Evolutionary conservation across 2,888 invertebrate species (phyloP).

Genomic region (Nomada flava): DNA sequence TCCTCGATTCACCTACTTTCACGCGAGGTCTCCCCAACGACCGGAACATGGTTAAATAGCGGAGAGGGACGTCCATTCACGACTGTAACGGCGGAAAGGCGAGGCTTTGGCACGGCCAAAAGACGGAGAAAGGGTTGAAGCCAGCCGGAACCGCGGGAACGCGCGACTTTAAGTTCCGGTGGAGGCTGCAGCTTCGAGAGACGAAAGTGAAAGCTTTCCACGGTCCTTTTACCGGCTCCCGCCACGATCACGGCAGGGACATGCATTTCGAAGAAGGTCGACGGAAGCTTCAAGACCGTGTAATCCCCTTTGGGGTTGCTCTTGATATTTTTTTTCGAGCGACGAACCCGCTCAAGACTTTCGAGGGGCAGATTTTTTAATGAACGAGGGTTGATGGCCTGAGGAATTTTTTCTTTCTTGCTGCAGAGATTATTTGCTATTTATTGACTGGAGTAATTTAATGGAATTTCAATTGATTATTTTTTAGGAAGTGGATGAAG

Average conservation of each 20-base stretch:
- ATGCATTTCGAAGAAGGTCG: slow-evolving; percentile 62
- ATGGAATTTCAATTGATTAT: too few relatives aligned
- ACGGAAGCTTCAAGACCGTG: slow-evolving; percentile 31
- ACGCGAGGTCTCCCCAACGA: not conserved
- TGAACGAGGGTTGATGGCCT: slow-evolving; percentile 41
- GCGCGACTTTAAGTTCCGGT: slow-evolving; percentile 49
- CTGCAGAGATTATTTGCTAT: too few relatives aligned
- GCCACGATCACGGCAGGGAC: slow-evolving; percentile 53
- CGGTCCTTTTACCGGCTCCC: slow-evolving; percentile 55
- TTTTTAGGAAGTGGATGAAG: too few relatives aligned
- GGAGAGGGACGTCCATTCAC: slow-evolving; percentile 32
- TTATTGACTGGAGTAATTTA: too few relatives aligned
- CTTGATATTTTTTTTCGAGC: slow-evolving; percentile 52
- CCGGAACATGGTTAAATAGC: slow-evolving; percentile 36
- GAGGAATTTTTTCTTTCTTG: not conserved
- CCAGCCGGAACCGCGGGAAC: slow-evolving; percentile 21
- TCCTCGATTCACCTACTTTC: not conserved
- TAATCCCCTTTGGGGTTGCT: slow-evolving; percentile 50
- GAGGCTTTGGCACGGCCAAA: slow-evolving; percentile 22
- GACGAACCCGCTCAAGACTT: not conserved
- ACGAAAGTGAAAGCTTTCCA: slow-evolving; percentile 69
- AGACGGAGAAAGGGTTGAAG: not conserved
- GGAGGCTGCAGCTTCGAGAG: slow-evolving; percentile 28
- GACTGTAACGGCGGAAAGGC: slow-evolving; percentile 17
- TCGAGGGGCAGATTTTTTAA: slow-evolving; percentile 32